These are phyloP conservation scores for Orthosia incerta DNA, from an alignment of 2,888 invertebrate species.

Conservation along the genomic window DNA sequence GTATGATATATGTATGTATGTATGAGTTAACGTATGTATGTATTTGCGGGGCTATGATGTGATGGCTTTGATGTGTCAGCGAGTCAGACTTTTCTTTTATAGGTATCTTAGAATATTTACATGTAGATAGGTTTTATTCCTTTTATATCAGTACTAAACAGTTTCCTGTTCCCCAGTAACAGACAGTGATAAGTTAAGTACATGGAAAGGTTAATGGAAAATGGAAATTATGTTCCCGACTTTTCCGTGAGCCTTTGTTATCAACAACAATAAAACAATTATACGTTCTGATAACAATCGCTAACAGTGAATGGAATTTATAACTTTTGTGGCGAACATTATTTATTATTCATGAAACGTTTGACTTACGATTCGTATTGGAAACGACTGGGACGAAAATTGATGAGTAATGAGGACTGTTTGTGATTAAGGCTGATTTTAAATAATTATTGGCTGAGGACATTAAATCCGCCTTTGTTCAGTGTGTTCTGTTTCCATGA, in stretches of 20 bases:
- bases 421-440: constrained; percentile 3
- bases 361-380: constrained; percentile 28
- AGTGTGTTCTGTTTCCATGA: background rate
- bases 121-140: constrained; percentile 2
- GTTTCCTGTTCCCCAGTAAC: constrained; percentile 1
- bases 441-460: constrained; percentile 3
- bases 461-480: background rate
- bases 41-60: no score
- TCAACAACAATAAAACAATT: constrained; percentile 54
- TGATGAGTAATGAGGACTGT: constrained; percentile 16
- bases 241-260: constrained; percentile 32
- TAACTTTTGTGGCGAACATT: constrained; percentile 27
- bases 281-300: constrained; percentile 40
- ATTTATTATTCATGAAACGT: constrained; percentile 30
- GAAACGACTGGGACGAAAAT: constrained; percentile 18
- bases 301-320: constrained; percentile 12
- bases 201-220: constrained; percentile 34
- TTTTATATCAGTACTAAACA: background rate
- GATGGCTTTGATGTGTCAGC: background rate
- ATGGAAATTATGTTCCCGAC: constrained; percentile 32
- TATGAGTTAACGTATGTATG: no score
- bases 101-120: no score
- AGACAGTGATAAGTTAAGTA: constrained; percentile 14
- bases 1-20: no score
- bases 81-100: background rate